Evolutionary conservation across 2,888 invertebrate genomes (phyloP).

Genomic region (Tenodera sinensis): DNA sequence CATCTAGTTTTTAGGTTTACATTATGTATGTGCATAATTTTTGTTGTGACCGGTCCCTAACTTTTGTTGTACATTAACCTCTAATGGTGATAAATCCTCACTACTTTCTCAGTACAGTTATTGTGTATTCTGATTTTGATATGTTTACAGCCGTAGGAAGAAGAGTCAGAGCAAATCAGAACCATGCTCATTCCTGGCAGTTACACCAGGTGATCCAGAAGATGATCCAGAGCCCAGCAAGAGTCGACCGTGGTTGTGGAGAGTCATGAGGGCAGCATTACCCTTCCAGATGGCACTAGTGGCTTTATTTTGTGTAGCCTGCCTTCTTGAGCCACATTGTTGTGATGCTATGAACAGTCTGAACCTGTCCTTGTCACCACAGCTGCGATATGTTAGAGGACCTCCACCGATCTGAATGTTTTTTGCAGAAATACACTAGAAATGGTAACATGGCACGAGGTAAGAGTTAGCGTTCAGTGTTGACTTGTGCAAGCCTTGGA

Average conservation of each 20-base stretch:
- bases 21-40: too few species aligned
- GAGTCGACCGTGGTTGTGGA: conserved; percentile 63
- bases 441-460: not conserved
- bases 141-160: not conserved
- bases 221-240: conserved; percentile 47
- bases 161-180: not conserved
- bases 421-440: not conserved
- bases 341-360: conserved; percentile 76
- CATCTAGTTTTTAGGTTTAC: too few species aligned
- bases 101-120: too few species aligned
- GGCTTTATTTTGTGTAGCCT: conserved; percentile 68
- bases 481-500: not conserved
- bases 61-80: too few species aligned
- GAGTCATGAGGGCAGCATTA: conserved; percentile 66
- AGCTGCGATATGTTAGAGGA: conserved; percentile 75
- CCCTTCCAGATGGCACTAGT: conserved; percentile 74
- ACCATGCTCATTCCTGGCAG: conserved; percentile 38
- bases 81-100: too few species aligned
- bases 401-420: conserved; percentile 16
- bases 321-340: conserved; percentile 70
- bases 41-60: too few species aligned
- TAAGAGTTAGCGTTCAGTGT: not conserved
- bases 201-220: conserved; percentile 46
- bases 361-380: conserved; percentile 71
- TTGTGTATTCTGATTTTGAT: not conserved